These are phyloP conservation scores for Drosophila hamatofila DNA, from an alignment of 2,888 invertebrate genomes.

Conservation along the genomic window DNA sequence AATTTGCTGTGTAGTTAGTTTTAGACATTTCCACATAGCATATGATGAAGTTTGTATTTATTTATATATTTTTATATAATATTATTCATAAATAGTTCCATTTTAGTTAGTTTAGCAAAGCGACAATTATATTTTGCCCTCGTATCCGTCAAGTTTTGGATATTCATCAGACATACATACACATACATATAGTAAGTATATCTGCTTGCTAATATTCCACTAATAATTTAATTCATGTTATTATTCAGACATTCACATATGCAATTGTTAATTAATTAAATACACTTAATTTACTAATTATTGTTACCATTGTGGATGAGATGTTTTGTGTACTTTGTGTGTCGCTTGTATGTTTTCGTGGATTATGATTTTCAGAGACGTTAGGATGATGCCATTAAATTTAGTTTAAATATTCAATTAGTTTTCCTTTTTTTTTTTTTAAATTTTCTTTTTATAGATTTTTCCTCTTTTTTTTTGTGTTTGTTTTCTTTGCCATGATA, in stretches of 20 bases:
- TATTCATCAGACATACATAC: conserved; percentile 9
- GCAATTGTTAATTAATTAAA: conserved; percentile 57
- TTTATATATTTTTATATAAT: conserved; percentile 6
- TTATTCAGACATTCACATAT: conserved; percentile 68
- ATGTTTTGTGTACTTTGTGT: conserved; percentile 62
- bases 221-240: conserved; percentile 46
- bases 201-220: conserved; percentile 52
- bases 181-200: neutral
- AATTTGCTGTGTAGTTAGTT: conserved; percentile 14
- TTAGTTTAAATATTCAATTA: conserved; percentile 38
- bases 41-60: conserved; percentile 16
- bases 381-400: conserved; percentile 41
- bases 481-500: conserved; percentile 64
- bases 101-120: conserved; percentile 21
- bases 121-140: conserved; percentile 8
- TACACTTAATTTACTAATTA: conserved; percentile 84
- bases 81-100: conserved; percentile 24
- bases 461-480: conserved; percentile 43
- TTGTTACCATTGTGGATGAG: conserved; percentile 85
- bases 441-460: conserved; percentile 24
- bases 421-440: conserved; percentile 14
- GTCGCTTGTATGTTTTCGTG: conserved; percentile 45
- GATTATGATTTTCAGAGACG: conserved; percentile 54
- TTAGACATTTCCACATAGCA: conserved; percentile 49
- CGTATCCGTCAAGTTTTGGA: conserved; percentile 8